Evolutionary conservation across 1,140 invertebrate genomes (phyloP), one percentile per base, ranked within the genome.

Genomic region (Hyles vespertilio): DNA sequence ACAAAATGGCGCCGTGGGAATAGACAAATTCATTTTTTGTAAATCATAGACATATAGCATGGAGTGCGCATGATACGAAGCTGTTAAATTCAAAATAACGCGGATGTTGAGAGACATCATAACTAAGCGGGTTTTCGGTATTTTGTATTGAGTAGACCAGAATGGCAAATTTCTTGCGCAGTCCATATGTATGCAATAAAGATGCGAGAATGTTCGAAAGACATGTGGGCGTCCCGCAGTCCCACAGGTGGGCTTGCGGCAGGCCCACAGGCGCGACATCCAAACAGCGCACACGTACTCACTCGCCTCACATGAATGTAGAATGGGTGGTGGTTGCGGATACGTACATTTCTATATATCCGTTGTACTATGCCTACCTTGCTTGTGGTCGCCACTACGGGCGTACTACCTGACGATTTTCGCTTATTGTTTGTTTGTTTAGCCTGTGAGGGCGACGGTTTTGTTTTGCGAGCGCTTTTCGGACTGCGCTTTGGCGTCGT

Each of bases 281-380:
- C 33, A 64, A 67, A 69, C 63, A 65, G 58, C 58, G 10, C 34
- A 33, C 8, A 22, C 58, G 50, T 61, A 69, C 69, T 66, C 70
- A 67, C 67, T 66, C 65, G 65, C 66, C 59, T 52, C 32, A 69
- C 68, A 81, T 77, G 73, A 77, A 78, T 80, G 72, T 79, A 74
- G 51, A 65, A 74, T 69, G 72, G 64, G 58, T 66, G 78, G 73
- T 81, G 78, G 77, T 75, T 65, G 81, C 81, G 77, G 86, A 89
- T 89, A 89, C 88, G 88, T 89, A 89, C 86, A 89, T 89, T 83
- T 89, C 87, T 89, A 90, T 90, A 90, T 82, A 90, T 90, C 89
- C 89, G 87, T 87, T 85, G 88, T 78, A 89, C 88, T 82, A 90
- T 90, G 89, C 88, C 89, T 90, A 90, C 89, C 87, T 89, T 90